Evolutionary conservation across 2,113 vertebrate genomes (phyloP), one percentile per base, ranked within the genome.

Genomic region (Phodopus roborovskii): DNA sequence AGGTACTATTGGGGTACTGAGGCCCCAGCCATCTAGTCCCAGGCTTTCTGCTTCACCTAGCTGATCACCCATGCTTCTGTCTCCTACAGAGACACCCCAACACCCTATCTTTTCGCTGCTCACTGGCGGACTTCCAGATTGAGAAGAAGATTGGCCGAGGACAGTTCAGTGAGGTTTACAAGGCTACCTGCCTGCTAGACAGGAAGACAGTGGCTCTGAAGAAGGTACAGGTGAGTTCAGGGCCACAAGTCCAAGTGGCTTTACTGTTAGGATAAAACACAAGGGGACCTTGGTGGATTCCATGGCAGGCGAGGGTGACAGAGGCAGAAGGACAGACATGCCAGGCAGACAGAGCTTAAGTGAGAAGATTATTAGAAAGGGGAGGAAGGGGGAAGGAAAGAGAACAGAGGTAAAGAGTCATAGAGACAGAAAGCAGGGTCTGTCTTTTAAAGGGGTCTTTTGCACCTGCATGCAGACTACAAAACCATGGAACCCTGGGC

Each of bases 131-230:
- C 88, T 99, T 99, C 81, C 99, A 98, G 96, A 98, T 99, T 0
- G 99, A 99, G 95, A 99, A 99, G 16, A 99, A 99, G 98, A 99
- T 99, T 2, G 99, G 99, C 0, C 98, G 99, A 22, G 99, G 99
- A n/a, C 99, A 99, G 36, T 99, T 99, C 98, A 99, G 99, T 0
- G 99, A 99, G 78, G 99, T 99, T 68, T 99, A 99, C 97, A 98
- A 94, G 96, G 99, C 99, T 8, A 99, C 98, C 42, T 99, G 98
- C 94, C 98, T 99, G 1, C 98, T 99, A 96, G 99, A 99, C 97
- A 98, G 99, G 92, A 99, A 98, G 87, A 98, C 98, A 0, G 99
- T 99, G 97, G 99, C 99, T 0, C 85, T 99, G 60, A 99, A 99
- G 98, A 99, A 99, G 45, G 99, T 99, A 77, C 99, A 99, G 98